Evolutionary conservation across 2,113 vertebrate genomes (phyloP).

Genomic region (Nicator chloris): DNA sequence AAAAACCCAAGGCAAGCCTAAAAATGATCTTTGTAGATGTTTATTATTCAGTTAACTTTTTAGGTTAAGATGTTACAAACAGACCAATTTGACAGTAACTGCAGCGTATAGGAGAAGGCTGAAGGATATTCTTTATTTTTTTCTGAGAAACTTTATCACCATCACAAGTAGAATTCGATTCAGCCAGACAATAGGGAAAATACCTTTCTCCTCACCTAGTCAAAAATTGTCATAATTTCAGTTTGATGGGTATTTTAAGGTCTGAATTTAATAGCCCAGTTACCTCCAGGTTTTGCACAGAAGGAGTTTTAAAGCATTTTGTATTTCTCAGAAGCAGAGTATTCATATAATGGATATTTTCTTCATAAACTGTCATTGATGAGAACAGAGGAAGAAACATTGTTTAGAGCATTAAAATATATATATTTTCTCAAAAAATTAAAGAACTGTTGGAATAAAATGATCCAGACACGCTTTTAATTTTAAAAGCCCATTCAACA

Average conservation of each 20-base stretch:
- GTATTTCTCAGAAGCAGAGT: not conserved
- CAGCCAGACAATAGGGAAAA: not conserved
- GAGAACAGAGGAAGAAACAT: not conserved
- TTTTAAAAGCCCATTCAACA: not conserved
- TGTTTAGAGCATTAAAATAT: not conserved
- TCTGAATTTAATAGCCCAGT: not conserved
- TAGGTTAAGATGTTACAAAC: not conserved
- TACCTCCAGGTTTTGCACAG: not conserved
- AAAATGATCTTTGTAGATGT: not conserved
- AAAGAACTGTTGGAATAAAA: not conserved
- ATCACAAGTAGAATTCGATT: not conserved
- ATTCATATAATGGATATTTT: not conserved
- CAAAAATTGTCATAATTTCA: not conserved
- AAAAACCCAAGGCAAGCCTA: not conserved
- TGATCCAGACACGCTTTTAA: not conserved
- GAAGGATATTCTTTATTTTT: not conserved
- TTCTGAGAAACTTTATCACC: not conserved
- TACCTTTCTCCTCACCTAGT: not conserved
- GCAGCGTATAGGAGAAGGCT: not conserved
- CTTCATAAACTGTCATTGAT: not conserved
- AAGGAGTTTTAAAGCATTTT: not conserved
- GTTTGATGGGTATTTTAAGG: not conserved
- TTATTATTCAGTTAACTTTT: not conserved
- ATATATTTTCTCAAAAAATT: not conserved
- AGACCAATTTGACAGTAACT: not conserved